Evolutionary conservation across 2,888 invertebrate species (phyloP), one percentile per base, ranked within the genome.

Genomic region (Acanthosepion esculentum): DNA sequence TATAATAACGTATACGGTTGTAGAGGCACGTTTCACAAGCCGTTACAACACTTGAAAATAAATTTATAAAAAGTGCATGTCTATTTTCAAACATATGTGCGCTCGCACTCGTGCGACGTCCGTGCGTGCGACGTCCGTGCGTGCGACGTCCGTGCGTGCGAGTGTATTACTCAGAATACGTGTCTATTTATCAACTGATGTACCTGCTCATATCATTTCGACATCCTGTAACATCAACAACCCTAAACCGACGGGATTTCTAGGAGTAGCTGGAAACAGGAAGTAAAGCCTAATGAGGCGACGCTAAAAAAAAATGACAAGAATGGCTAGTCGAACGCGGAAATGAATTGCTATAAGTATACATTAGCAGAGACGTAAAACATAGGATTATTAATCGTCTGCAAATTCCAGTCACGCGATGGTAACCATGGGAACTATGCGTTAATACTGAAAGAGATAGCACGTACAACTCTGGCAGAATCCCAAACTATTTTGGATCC

Each of bases 341-440:
- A 78, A 78, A 78, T 78, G 78, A 78, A 78, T 33, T 15, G n/a
- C 78, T n/a, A 8, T n/a, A 33, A 78, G 78, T n/a, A 78, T 78
- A n/a, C 78, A 78, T 78, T 15, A n/a, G 78, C 78, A 78, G 33
- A n/a, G 78, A 78, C n/a, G 78, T 78, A 78, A 78, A n/a, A 78
- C 78, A 78, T 23, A 78, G 18, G 78, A 78, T 78, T 78, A 78
- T 78, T 78, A 78, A 78, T 78, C 78, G 78, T 78, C 78, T 78
- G 78, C 78, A 78, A 78, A 78, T 78, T 78, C 78, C 78, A 78
- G 78, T 78, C 78, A 78, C n/a, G 78, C 78, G n/a, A 78, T 78
- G n/a, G 78, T 78, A 78, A 78, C 78, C 78, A 78, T 78, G 78
- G 78, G n/a, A 78, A 78, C 78, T 78, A 78, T n/a, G 78, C 78